Evolutionary conservation across 1,140 invertebrate species (phyloP), one percentile per base, ranked within the genome.

Genomic region (Ptiloglossa arizonensis): DNA sequence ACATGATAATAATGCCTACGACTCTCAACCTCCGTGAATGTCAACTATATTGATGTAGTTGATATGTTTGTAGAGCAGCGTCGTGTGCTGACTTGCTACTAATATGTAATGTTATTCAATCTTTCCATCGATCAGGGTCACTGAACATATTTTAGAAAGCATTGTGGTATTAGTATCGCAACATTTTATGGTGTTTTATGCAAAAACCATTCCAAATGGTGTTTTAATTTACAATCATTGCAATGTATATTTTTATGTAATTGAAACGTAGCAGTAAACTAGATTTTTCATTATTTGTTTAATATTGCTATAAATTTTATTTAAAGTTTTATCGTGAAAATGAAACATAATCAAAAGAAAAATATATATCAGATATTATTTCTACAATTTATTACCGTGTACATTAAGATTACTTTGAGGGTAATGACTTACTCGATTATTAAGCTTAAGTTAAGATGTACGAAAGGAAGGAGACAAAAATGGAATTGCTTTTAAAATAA

Each of bases 1-100:
- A 17, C 8, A 64, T 35, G 66, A 77, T n/a, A 78, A 77, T 44
- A 54, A 73, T 9, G 69, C 41, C 32, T 41, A 63, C 17, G n/a
- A 77, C 32, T 70, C 79, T 15, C 64, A 78, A 68, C 73, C 79
- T 29, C 74, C 74, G n/a, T 80, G 79, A 80, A 80, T 59, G 13
- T 15, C 3, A n/a, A 38, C 35, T 66, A 48, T 6, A 19, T 46
- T 11, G 56, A 1, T 22, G 22, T 46, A 76, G 54, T 46, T 41
- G 64, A 48, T 24, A 17, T 59, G 48, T 46, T 46, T 62, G 44
- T 79, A 73, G 57, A 56, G 32, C n/a, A 78, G 46, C 57, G 44
- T 59, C 44, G 24, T 8, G 69, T 60, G 69, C 24, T 56, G n/a
- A 73, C 52, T 62, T 52, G 41, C 38, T 46, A 73, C 41, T 59